Evolutionary conservation across 1,140 invertebrate genomes (phyloP), one percentile per base, ranked within the genome.

Genomic region (Metaphire vulgaris): DNA sequence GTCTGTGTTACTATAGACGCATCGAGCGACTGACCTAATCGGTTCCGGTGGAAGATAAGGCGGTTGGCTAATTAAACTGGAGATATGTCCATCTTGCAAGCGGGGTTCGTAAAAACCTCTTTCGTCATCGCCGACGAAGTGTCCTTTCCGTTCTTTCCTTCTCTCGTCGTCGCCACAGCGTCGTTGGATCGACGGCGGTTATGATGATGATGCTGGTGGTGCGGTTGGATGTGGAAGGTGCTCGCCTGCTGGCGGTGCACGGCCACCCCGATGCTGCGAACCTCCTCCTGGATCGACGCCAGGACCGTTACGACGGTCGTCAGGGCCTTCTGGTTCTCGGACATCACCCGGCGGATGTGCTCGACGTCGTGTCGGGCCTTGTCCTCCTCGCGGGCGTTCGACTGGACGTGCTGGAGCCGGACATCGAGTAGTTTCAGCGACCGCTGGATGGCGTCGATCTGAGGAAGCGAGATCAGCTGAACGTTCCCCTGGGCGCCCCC

Each of bases 301-400:
- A 86, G 78, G 34, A 85, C 85, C 41, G 84, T 83, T 15, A 86
- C 83, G 26, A 86, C 82, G 72, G 84, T 85, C 69, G 80, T 84
- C 79, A 86, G 76, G 21, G 83, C 85, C 74, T 86, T 86, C 74
- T 86, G 84, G 76, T 86, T 86, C 77, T 86, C 85, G 1, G 82
- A 81, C 82, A 86, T 84, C 56, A 86, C 77, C 14, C 80, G 78
- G 1, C 85, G 79, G 65, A 86, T 80, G 75, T 85, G 85, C 66
- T 86, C 84, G 1, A 86, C 81, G 76, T 86, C 85, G 77, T 85
- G 83, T 66, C 83, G 81, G 31, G 85, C 81, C 31, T 81, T 79
- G 41, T 83, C 81, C 73, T 85, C 84, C 73, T 84, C 83, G 33
- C 83, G 82, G 71, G 81, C 82, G 78, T 80, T 84, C 26, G 83